Percentiles rank a stretch among this genome's conserved stretches.
Evolutionary conservation across 2,797 vertebrate species (phyloP).

Genomic region (Molossus molossus): DNA sequence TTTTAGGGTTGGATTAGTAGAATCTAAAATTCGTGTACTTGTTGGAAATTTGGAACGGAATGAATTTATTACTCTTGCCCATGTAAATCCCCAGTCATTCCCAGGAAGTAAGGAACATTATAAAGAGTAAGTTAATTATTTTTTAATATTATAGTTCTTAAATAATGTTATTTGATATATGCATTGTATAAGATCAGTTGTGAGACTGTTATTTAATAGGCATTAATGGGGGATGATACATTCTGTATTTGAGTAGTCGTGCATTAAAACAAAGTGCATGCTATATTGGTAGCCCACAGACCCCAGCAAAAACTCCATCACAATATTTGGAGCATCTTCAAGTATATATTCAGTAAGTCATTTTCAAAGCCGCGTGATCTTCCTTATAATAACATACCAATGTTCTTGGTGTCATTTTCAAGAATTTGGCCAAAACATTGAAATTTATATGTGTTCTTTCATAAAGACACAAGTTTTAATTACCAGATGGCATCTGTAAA

Average conservation of each 20-base stretch:
- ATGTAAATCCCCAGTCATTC: conserved; percentile 98
- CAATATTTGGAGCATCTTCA: conserved; percentile 48
- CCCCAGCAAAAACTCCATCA: background rate
- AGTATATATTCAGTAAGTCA: conserved; percentile 52
- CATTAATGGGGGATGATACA: background rate
- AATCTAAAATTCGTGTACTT: conserved; percentile 99
- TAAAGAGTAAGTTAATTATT: conserved; percentile 93
- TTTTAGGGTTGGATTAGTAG: conserved; percentile 97
- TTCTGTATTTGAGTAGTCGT: conserved; percentile 11
- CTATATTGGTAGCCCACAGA: conserved; percentile 4
- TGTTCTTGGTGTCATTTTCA: conserved; percentile 62
- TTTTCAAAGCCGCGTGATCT: conserved; percentile 57
- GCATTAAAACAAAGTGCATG: conserved; percentile 43
- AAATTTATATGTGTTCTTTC: conserved; percentile 61
- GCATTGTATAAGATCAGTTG: conserved; percentile 50
- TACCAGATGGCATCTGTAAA: conserved; percentile 66
- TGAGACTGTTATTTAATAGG: conserved; percentile 37
- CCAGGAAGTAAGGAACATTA: conserved; percentile 94
- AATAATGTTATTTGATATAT: conserved; percentile 62
- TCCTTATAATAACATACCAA: conserved; percentile 38
- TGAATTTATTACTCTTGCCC: conserved; percentile 97
- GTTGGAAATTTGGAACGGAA: conserved; percentile 98
- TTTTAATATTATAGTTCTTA: conserved; percentile 62
- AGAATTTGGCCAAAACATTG: conserved; percentile 58
- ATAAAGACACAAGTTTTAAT: conserved; percentile 67